These are phyloP conservation scores for Thomomys bottae DNA, from an alignment of 2,113 vertebrate species.

Conservation along the genomic window DNA sequence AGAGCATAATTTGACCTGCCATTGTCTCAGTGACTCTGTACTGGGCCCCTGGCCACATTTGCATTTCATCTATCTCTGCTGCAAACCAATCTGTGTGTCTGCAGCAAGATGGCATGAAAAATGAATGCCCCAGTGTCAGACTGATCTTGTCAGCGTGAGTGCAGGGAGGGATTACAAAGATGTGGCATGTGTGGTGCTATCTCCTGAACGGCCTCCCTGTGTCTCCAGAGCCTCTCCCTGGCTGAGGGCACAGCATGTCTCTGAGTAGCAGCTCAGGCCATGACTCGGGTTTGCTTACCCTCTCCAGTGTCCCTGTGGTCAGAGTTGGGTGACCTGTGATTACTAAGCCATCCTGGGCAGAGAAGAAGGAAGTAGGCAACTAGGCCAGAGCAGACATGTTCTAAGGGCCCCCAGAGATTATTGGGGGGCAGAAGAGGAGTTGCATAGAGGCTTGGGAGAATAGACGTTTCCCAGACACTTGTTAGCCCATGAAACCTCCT, in stretches of 20 bases:
- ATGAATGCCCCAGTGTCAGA: constrained; percentile 61
- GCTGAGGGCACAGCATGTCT: neutral
- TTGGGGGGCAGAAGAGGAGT: neutral
- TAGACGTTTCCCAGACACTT: neutral
- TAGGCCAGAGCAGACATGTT: neutral
- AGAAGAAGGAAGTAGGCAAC: neutral
- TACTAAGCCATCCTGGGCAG: neutral
- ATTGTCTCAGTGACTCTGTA: neutral
- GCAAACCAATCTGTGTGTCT: constrained; percentile 49
- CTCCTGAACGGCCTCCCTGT: neutral
- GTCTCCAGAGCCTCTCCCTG: neutral
- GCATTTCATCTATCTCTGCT: neutral
- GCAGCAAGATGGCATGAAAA: constrained; percentile 57
- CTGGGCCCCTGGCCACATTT: neutral
- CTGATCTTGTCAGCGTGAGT: constrained; percentile 45
- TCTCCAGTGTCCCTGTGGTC: neutral
- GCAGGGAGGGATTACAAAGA: neutral
- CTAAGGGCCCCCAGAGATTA: neutral
- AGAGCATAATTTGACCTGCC: neutral
- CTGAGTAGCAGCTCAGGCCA: rapidly evolving
- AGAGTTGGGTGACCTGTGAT: neutral
- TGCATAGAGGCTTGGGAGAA: no score
- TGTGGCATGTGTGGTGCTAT: rapidly evolving
- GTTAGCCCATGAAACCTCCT: neutral
- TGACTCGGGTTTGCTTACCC: neutral